These are phyloP conservation scores for Ceratosolen solmsi DNA, from an alignment of 1,140 invertebrate genomes.

Conservation along the genomic window DNA sequence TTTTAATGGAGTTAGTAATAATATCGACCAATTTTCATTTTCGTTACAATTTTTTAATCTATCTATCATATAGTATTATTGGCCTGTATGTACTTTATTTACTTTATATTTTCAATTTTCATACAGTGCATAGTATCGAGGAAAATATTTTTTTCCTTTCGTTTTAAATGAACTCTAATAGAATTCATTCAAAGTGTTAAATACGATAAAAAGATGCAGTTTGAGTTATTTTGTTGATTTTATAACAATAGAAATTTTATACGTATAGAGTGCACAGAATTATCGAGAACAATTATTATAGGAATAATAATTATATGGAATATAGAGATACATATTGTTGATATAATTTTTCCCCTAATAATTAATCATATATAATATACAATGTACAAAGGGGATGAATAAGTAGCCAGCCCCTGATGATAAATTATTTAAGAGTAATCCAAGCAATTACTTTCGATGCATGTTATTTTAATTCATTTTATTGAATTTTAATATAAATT, in stretches of 20 bases:
- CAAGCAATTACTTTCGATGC: too few species aligned
- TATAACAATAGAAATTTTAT: neutral
- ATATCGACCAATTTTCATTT: neutral
- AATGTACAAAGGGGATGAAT: constrained; percentile 2
- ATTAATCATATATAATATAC: neutral
- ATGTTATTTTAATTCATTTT: too few species aligned
- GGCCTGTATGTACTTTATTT: neutral
- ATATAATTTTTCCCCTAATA: constrained; percentile 15
- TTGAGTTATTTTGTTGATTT: neutral
- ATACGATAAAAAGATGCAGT: constrained; percentile 5
- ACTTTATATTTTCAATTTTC: neutral
- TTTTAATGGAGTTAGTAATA: neutral
- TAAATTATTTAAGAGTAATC: neutral
- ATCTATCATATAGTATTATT: neutral
- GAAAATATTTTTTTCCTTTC: too few species aligned
- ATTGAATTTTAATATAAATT: too few species aligned
- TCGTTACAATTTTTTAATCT: neutral
- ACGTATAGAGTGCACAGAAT: constrained; percentile 2
- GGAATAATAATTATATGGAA: constrained; percentile 29
- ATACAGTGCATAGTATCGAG: neutral
- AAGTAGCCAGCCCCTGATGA: constrained; percentile 36
- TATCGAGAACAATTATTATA: constrained; percentile 35
- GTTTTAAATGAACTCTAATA: neutral
- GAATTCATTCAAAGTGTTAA: constrained; percentile 19
- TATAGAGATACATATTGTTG: constrained; percentile 21